Percentiles rank a stretch among this genome's conserved stretches.
phyloP scores from a whole-genome alignment of 2,113 vertebrate genomes.

The Ictalurus punctatus region DNA sequence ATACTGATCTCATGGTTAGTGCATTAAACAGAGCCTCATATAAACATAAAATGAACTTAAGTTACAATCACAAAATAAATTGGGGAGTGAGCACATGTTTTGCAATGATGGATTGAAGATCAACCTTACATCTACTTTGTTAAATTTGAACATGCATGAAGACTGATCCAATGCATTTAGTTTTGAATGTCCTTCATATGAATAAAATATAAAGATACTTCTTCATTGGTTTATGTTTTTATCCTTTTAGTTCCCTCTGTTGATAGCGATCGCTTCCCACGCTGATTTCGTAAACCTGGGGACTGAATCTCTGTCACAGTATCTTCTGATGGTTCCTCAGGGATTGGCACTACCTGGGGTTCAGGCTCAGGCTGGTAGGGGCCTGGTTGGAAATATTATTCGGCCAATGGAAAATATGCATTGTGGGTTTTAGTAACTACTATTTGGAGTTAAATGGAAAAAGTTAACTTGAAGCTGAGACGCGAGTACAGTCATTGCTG shows the following conservation, averaged over 20 bases:
- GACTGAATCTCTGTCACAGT: constrained; percentile 83
- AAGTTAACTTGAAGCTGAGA: constrained; percentile 42
- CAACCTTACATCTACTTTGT: constrained; percentile 56
- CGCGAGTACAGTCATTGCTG: constrained; percentile 33
- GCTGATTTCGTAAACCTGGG: constrained; percentile 74
- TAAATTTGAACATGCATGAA: constrained; percentile 48
- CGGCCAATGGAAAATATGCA: constrained; percentile 85
- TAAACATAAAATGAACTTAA: constrained; percentile 70
- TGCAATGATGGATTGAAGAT: constrained; percentile 53
- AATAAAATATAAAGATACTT: constrained; percentile 55
- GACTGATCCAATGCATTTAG: constrained; percentile 10
- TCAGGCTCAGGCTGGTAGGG: constrained; percentile 87
- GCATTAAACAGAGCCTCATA: constrained; percentile 66
- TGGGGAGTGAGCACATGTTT: constrained; percentile 70
- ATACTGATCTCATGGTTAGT: constrained; percentile 62
- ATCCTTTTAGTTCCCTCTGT: constrained; percentile 72
- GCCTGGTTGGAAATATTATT: constrained; percentile 89
- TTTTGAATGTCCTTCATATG: constrained; percentile 29
- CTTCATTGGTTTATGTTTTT: constrained; percentile 67
- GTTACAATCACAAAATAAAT: constrained; percentile 70
- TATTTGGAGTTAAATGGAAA: constrained; percentile 39
- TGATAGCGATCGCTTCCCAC: constrained; percentile 86
- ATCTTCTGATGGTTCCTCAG: constrained; percentile 83
- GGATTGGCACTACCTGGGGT: constrained; percentile 86
- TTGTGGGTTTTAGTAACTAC: constrained; percentile 55